phyloP scores from a whole-genome alignment of 2,888 invertebrate species.

The Folsomia candida region DNA sequence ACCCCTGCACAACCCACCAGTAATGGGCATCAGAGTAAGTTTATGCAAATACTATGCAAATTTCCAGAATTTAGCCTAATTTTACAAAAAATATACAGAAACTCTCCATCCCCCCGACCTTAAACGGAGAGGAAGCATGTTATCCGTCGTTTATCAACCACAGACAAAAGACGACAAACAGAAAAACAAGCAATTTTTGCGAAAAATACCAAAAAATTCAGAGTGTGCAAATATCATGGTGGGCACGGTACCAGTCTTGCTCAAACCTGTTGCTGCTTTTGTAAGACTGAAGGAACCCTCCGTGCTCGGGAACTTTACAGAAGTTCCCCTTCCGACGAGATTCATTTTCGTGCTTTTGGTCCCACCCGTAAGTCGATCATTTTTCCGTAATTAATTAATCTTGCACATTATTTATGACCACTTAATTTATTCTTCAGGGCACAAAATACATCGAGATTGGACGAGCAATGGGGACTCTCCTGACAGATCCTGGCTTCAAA shows the following conservation, averaged over 20 bases:
- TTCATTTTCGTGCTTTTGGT: conserved; percentile 54
- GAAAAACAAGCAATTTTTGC: conserved; percentile 53
- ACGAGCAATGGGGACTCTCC: conserved; percentile 52
- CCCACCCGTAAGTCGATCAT: not conserved
- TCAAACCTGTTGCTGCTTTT: conserved; percentile 59
- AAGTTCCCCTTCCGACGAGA: conserved; percentile 59
- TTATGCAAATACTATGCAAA: too few relatives aligned
- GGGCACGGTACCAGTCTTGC: conserved; percentile 60
- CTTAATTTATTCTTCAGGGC: conserved; percentile 56
- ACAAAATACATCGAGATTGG: conserved; percentile 41
- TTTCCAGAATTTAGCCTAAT: too few relatives aligned
- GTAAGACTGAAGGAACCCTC: conserved; percentile 58
- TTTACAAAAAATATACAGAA: not conserved
- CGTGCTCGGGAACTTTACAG: conserved; percentile 59
- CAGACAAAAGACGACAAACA: conserved; percentile 14
- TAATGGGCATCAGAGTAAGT: too few relatives aligned
- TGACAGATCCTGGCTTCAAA: conserved; percentile 53
- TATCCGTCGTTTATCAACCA: conserved; percentile 20
- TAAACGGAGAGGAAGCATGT: conserved; percentile 14
- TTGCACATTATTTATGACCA: conserved; percentile 43
- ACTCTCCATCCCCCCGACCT: too few relatives aligned
- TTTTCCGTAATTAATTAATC: too few relatives aligned
- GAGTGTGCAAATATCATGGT: conserved; percentile 62
- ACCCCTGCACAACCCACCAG: too few relatives aligned
- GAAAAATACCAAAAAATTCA: conserved; percentile 60